phyloP scores from a whole-genome alignment of 2,113 vertebrate genomes.

The Miniopterus natalensis region DNA sequence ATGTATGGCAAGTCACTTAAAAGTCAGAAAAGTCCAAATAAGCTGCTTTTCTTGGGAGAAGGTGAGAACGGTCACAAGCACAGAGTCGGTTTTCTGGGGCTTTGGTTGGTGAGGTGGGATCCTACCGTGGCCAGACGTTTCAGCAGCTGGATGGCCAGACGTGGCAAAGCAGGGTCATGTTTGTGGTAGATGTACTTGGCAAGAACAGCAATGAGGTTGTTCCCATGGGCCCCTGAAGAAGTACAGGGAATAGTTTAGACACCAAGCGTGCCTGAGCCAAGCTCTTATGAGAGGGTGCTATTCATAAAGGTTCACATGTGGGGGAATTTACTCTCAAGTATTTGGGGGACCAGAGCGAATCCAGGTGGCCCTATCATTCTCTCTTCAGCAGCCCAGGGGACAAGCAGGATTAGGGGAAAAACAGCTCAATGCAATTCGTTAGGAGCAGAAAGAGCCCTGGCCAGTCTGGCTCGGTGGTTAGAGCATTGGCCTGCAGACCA shows the following conservation, averaged over 20 bases:
- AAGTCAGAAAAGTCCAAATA: neutral
- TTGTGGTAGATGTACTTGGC: conserved; percentile 99
- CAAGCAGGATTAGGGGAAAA: neutral
- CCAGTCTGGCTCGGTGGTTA: too few species aligned
- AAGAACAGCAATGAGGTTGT: conserved; percentile 97
- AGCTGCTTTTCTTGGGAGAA: neutral
- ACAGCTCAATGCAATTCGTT: neutral
- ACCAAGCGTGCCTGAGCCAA: neutral
- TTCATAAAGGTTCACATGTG: neutral
- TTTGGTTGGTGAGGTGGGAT: neutral
- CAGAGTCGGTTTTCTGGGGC: neutral
- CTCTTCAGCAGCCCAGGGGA: conserved; percentile 2
- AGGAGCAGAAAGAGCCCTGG: neutral
- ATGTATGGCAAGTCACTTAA: neutral
- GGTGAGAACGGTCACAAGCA: neutral
- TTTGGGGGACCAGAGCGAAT: neutral
- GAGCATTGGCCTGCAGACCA: too few species aligned
- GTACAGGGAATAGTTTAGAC: conserved; percentile 50
- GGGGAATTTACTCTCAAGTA: neutral
- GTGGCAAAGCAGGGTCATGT: conserved; percentile 96
- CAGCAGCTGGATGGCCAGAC: conserved; percentile 97
- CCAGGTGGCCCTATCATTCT: neutral
- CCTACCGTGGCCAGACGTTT: conserved; percentile 96
- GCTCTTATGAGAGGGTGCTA: neutral
- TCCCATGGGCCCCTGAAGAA: conserved; percentile 94